Evolutionary conservation across 2,888 invertebrate genomes (phyloP).

Genomic region (Aporophyla nigra): DNA sequence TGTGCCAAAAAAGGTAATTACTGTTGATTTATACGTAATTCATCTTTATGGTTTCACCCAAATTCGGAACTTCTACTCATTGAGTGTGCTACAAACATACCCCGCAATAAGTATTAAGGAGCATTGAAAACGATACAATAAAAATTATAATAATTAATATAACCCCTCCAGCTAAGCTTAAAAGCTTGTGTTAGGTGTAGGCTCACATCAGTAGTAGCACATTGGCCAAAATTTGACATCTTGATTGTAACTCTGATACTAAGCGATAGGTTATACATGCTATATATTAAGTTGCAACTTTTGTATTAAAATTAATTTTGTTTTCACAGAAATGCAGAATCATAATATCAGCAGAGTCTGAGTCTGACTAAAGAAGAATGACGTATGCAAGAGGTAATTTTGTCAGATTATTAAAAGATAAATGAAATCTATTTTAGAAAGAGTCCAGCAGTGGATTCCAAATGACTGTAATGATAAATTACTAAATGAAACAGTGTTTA

Average conservation of each 20-base stretch:
- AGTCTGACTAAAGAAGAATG: no score
- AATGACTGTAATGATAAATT: no score
- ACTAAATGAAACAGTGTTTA: no score
- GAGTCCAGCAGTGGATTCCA: no score
- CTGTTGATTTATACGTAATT: slow-evolving; percentile 1
- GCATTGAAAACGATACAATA: neutral
- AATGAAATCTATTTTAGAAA: no score
- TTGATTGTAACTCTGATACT: slow-evolving; percentile 9
- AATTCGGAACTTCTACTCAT: slow-evolving; percentile 12
- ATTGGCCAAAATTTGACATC: slow-evolving; percentile 2
- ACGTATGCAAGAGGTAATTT: no score
- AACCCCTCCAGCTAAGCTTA: slow-evolving; percentile 2
- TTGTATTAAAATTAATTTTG: no score
- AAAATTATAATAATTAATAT: neutral
- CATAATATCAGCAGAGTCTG: no score
- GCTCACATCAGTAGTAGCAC: slow-evolving; percentile 1
- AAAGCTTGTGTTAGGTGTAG: neutral
- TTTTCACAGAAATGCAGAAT: no score
- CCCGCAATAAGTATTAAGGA: neutral
- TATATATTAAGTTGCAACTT: neutral
- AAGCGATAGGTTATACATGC: neutral
- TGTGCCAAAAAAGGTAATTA: slow-evolving; percentile 12
- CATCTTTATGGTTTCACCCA: neutral
- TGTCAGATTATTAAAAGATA: no score
- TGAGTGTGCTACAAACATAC: no score